A percentile compares a stretch with the other conserved stretches of the same genome.
phyloP scores from a whole-genome alignment of 1,140 invertebrate species.

The Mylabris phalerata region DNA sequence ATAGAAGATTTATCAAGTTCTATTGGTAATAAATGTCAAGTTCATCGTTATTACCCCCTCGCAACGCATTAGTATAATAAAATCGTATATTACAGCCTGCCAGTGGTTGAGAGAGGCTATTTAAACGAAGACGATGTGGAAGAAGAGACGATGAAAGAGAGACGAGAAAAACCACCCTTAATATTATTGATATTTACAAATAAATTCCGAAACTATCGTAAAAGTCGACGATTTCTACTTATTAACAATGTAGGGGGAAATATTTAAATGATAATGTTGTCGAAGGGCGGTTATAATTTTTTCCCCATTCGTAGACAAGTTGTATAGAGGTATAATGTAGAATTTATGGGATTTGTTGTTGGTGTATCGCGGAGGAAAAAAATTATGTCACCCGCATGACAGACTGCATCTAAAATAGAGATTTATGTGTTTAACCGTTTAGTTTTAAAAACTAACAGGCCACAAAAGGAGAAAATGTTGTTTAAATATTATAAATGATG shows the following conservation, averaged over 20 bases:
- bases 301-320: not conserved
- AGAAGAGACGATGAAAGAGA: constrained; percentile 7
- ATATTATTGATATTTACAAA: constrained; percentile 14
- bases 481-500: too few relatives aligned
- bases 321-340: too few relatives aligned
- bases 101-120: constrained; percentile 2
- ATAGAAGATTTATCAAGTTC: constrained; percentile 19
- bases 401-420: too few relatives aligned
- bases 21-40: constrained; percentile 28
- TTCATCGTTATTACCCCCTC: constrained; percentile 17
- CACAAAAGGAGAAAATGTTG: too few relatives aligned
- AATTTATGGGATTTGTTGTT: too few relatives aligned
- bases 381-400: too few relatives aligned
- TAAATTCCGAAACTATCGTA: constrained; percentile 23
- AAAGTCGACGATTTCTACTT: constrained; percentile 14
- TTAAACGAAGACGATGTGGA: constrained; percentile 11
- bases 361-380: too few relatives aligned
- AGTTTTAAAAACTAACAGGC: too few relatives aligned
- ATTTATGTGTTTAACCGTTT: too few relatives aligned
- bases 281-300: constrained; percentile 6
- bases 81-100: constrained; percentile 22
- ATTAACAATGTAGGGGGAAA: not conserved
- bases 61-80: constrained; percentile 27
- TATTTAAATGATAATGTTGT: constrained; percentile 13
- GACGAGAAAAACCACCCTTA: constrained; percentile 8